A percentile compares a stretch with the other conserved stretches of the same genome.
Conservation (phyloP, 1,140 invertebrate genomes). For the Limonius californicus region DNA sequence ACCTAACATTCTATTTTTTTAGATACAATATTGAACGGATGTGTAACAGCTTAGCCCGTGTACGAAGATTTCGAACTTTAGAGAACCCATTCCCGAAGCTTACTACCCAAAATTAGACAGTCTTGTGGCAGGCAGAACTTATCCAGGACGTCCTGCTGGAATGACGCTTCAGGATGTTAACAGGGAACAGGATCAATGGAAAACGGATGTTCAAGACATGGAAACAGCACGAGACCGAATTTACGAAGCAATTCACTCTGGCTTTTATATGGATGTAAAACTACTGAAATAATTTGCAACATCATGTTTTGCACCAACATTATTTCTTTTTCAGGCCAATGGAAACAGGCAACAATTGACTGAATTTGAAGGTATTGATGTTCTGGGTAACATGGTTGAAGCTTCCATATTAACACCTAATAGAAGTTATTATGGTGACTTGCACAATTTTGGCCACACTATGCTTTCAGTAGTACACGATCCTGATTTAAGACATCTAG, state of each 20-base stretch:
- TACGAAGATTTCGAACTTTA: constrained; percentile 57
- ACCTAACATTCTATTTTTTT: neutral
- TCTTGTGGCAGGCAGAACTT: constrained; percentile 58
- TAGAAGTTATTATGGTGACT: constrained; percentile 53
- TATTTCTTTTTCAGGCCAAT: neutral
- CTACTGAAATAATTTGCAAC: neutral
- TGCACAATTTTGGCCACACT: constrained; percentile 59
- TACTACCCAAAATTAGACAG: constrained; percentile 73
- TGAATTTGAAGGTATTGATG: constrained; percentile 48
- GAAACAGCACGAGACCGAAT: constrained; percentile 71
- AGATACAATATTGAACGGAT: constrained; percentile 70
- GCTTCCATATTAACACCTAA: constrained; percentile 45
- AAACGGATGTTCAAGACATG: constrained; percentile 62
- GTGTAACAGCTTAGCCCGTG: constrained; percentile 57
- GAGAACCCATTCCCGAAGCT: constrained; percentile 61
- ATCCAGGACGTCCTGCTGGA: constrained; percentile 58
- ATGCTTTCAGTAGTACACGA: constrained; percentile 56
- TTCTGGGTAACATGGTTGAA: constrained; percentile 51
- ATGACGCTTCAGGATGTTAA: constrained; percentile 59
- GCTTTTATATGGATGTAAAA: constrained; percentile 53
- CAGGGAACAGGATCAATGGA: constrained; percentile 62
- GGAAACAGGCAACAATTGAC: constrained; percentile 23
- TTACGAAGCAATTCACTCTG: constrained; percentile 67
- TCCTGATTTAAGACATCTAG: constrained; percentile 53
- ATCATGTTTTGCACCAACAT: too few species aligned